A percentile compares a stretch with the other conserved stretches of the same genome.
phyloP scores from a whole-genome alignment of 2,888 invertebrate genomes.

The Ichneumon xanthorius region DNA sequence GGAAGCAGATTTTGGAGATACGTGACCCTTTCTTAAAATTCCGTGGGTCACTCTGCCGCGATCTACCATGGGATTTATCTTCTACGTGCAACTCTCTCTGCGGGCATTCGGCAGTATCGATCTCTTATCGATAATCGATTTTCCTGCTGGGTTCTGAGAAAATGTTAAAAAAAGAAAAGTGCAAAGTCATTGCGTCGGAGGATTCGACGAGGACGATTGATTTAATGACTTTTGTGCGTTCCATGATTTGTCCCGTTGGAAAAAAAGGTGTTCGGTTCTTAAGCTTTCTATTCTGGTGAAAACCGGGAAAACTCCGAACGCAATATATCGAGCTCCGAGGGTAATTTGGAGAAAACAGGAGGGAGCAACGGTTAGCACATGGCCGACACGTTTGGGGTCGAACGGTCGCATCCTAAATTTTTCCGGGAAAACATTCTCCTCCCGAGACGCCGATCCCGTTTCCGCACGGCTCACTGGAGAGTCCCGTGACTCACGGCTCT shows the following conservation, averaged over 20 bases:
- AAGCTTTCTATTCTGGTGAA: constrained; percentile 56
- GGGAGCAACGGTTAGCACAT: constrained; percentile 60
- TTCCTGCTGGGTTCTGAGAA: constrained; percentile 10
- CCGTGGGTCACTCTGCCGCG: neutral
- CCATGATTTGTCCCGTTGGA: constrained; percentile 1
- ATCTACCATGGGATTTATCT: constrained; percentile 2
- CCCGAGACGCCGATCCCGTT: constrained; percentile 58
- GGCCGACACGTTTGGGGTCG: constrained; percentile 67
- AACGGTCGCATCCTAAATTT: constrained; percentile 56
- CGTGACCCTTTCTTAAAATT: constrained; percentile 40
- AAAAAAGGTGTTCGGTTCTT: constrained; percentile 15
- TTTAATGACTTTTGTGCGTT: neutral
- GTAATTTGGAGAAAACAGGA: constrained; percentile 39
- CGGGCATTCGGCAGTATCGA: constrained; percentile 26
- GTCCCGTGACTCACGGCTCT: constrained; percentile 6
- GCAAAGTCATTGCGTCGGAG: constrained; percentile 6
- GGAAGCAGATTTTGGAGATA: constrained; percentile 36
- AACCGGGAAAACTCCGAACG: constrained; percentile 46
- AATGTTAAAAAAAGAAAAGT: constrained; percentile 9
- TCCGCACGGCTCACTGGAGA: constrained; percentile 45
- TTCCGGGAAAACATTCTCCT: constrained; percentile 65
- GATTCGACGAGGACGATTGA: neutral
- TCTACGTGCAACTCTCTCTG: constrained; percentile 18
- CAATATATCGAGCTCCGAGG: constrained; percentile 56
- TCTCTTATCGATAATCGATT: constrained; percentile 30